Percentiles rank a stretch among this genome's conserved stretches.
Conservation (phyloP, 2,888 invertebrate genomes). For the Archaeoteleia sp. region DNA sequence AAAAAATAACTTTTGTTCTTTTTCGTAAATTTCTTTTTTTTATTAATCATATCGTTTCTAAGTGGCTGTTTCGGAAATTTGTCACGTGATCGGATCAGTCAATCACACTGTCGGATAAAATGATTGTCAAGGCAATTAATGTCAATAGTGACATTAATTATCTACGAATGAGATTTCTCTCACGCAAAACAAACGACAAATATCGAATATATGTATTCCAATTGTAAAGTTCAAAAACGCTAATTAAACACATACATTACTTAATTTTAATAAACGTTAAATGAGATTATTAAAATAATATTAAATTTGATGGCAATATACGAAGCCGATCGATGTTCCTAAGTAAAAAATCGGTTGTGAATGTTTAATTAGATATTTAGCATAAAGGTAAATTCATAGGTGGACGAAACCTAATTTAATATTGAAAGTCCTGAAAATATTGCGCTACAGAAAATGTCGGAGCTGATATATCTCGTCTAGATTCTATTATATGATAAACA, state of each 20-base stretch:
- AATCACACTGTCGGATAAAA: constrained; percentile 4
- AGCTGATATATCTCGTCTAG: not conserved
- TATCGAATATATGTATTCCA: too few relatives aligned
- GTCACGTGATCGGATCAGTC: not conserved
- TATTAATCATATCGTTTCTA: not conserved
- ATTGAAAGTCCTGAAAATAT: constrained; percentile 13
- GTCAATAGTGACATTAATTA: constrained; percentile 8
- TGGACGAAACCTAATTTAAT: constrained; percentile 2
- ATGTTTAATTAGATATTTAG: too few relatives aligned
- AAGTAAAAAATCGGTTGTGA: too few relatives aligned
- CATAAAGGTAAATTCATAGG: too few relatives aligned
- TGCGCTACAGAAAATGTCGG: constrained; percentile 2
- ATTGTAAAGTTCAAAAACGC: too few relatives aligned
- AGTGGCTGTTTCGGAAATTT: not conserved
- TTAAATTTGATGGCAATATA: too few relatives aligned
- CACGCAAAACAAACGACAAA: not conserved
- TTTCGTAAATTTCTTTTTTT: not conserved
- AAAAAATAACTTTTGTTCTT: not conserved
- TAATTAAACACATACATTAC: too few relatives aligned
- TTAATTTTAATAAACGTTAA: too few relatives aligned
- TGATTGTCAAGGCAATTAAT: constrained; percentile 22
- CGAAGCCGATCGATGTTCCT: too few relatives aligned
- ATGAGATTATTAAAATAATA: too few relatives aligned
- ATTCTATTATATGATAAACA: not conserved
- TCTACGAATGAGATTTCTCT: not conserved